A percentile compares a stretch with the other conserved stretches of the same genome.
phyloP scores from a whole-genome alignment of 2,888 invertebrate species.

The Labia minor region DNA sequence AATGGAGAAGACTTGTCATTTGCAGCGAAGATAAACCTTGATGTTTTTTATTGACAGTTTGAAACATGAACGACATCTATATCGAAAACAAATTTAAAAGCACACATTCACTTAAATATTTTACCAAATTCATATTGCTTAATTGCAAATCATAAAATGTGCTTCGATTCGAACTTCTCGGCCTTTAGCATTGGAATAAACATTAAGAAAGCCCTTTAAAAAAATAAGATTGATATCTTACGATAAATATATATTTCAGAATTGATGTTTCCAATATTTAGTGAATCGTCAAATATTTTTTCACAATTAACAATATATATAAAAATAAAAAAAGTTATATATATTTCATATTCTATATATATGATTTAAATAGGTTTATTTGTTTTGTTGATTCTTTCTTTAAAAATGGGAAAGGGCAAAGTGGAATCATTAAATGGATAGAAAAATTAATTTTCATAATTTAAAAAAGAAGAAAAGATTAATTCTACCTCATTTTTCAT shows the following conservation, averaged over 20 bases:
- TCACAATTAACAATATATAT: neutral
- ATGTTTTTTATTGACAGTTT: neutral
- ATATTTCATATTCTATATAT: neutral
- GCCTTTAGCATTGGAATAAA: neutral
- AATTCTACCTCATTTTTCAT: too few relatives aligned
- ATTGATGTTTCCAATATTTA: constrained; percentile 13
- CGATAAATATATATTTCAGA: neutral
- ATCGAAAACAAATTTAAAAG: neutral
- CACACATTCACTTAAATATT: neutral
- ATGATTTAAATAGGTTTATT: neutral
- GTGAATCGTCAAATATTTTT: constrained; percentile 13
- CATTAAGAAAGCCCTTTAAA: neutral
- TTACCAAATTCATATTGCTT: neutral
- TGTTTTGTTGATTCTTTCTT: neutral
- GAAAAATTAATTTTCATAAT: too few relatives aligned
- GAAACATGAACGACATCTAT: neutral
- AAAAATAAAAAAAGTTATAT: neutral
- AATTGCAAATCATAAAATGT: neutral
- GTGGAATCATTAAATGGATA: too few relatives aligned
- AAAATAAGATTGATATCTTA: neutral
- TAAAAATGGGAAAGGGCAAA: too few relatives aligned
- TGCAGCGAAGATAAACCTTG: neutral
- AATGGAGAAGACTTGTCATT: neutral
- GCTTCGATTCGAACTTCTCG: neutral
- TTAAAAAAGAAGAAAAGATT: too few relatives aligned